These are phyloP conservation scores for Myopa testacea DNA, from an alignment of 2,888 invertebrate genomes.

Conservation along the genomic window DNA sequence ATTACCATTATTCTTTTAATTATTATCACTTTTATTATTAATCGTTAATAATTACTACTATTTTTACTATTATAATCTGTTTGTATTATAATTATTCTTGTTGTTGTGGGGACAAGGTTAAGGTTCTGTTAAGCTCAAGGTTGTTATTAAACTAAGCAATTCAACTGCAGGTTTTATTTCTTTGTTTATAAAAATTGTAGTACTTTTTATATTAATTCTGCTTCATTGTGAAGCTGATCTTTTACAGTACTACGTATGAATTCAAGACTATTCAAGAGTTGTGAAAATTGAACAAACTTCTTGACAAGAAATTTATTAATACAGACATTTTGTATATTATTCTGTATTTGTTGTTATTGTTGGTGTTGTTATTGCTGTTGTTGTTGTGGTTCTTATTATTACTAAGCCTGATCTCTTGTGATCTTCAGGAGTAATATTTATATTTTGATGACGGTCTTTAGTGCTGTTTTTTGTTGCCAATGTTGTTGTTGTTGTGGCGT, in stretches of 20 bases:
- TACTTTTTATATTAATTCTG: conserved; percentile 2
- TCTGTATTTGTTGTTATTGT: conserved; percentile 5
- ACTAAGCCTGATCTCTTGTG: conserved; percentile 38
- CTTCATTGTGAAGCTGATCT: conserved; percentile 7
- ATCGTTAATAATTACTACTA: background rate
- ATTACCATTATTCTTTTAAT: background rate
- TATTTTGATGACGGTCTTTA: conserved; percentile 24
- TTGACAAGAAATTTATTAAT: no score
- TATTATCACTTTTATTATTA: background rate
- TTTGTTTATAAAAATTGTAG: background rate
- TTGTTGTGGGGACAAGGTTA: conserved; percentile 29
- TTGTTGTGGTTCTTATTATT: conserved; percentile 30
- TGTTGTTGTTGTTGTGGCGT: background rate
- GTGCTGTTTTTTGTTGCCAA: conserved; percentile 19
- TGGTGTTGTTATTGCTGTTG: conserved; percentile 47
- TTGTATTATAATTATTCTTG: conserved; percentile 36
- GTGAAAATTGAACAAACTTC: background rate
- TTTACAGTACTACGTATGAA: background rate
- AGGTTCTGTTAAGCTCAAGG: conserved; percentile 42
- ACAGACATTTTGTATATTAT: background rate
- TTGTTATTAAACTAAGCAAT: conserved; percentile 46
- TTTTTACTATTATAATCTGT: background rate
- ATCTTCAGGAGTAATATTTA: conserved; percentile 37
- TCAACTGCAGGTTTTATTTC: conserved; percentile 31
- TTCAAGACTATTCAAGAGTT: background rate